A percentile compares a stretch with the other conserved stretches of the same genome.
Conservation (phyloP, 1,140 invertebrate genomes). For the Philotrypesis tridentata region DNA sequence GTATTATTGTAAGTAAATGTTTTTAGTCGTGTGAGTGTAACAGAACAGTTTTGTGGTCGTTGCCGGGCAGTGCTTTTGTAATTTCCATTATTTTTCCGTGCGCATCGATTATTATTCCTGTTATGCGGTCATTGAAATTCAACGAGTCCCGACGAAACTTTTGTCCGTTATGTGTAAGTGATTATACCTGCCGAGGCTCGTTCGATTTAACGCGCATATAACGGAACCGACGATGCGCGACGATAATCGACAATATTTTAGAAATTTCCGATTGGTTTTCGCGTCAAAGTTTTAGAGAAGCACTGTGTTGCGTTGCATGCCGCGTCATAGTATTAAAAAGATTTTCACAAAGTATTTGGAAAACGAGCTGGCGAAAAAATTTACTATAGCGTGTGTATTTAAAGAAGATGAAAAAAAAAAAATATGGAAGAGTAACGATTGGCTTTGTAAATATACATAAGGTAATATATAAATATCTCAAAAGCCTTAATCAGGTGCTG, state of each 20-base stretch:
- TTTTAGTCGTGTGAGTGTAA: slow-evolving; percentile 39
- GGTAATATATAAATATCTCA: slow-evolving; percentile 35
- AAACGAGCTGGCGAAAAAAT: slow-evolving; percentile 11
- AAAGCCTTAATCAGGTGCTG: slow-evolving; percentile 49
- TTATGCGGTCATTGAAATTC: neutral
- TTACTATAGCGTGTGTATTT: slow-evolving; percentile 24
- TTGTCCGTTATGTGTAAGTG: neutral
- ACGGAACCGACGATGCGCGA: neutral
- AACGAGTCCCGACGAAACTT: neutral
- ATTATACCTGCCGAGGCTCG: neutral
- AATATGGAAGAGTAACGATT: slow-evolving; percentile 21
- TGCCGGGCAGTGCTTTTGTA: slow-evolving; percentile 1
- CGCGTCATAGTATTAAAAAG: slow-evolving; percentile 33
- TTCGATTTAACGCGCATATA: neutral
- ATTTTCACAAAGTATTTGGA: slow-evolving; percentile 30
- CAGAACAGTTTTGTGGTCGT: slow-evolving; percentile 2
- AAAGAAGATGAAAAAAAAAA: slow-evolving; percentile 9
- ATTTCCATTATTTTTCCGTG: neutral
- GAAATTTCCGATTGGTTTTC: neutral
- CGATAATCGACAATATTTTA: neutral
- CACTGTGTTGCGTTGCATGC: neutral
- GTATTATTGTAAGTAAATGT: slow-evolving; percentile 38
- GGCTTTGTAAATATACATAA: slow-evolving; percentile 44
- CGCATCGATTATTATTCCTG: neutral
- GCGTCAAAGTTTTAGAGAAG: neutral